Evolutionary conservation across 1,140 invertebrate genomes (phyloP).

Genomic region (Holcopasites calliopsidis): DNA sequence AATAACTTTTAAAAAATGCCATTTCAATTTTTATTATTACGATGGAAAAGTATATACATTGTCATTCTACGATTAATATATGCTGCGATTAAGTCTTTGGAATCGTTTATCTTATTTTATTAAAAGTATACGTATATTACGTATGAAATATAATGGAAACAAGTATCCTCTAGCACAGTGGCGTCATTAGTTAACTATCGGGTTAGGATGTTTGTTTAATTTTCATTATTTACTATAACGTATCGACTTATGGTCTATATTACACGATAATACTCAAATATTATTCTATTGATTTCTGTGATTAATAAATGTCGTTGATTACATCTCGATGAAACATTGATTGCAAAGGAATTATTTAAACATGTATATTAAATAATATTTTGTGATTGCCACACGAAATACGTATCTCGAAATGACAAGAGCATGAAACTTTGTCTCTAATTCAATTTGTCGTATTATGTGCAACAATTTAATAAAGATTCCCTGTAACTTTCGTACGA

Average conservation of each 20-base stretch:
- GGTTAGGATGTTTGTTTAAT: background rate
- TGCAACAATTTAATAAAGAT: slow-evolving; percentile 1
- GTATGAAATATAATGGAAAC: slow-evolving; percentile 25
- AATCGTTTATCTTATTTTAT: slow-evolving; percentile 4
- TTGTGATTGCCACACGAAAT: too few relatives aligned
- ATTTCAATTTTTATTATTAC: slow-evolving; percentile 24
- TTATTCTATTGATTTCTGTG: background rate
- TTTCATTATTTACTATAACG: slow-evolving; percentile 7
- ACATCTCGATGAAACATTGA: background rate
- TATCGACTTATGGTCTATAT: slow-evolving; percentile 1
- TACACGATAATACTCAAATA: slow-evolving; percentile 29
- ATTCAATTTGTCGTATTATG: slow-evolving; percentile 20
- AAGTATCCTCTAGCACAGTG: background rate
- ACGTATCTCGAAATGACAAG: background rate
- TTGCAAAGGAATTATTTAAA: background rate
- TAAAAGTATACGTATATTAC: background rate
- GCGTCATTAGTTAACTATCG: slow-evolving; percentile 4
- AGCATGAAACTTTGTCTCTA: background rate
- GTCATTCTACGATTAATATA: background rate
- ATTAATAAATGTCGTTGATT: slow-evolving; percentile 3
- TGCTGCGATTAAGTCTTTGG: background rate
- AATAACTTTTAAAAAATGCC: slow-evolving; percentile 37
- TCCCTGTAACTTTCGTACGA: background rate
- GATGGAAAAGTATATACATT: slow-evolving; percentile 25
- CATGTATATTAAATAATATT: background rate